Evolutionary conservation across 2,888 invertebrate species (phyloP).

Genomic region (Dendrolimus pini): DNA sequence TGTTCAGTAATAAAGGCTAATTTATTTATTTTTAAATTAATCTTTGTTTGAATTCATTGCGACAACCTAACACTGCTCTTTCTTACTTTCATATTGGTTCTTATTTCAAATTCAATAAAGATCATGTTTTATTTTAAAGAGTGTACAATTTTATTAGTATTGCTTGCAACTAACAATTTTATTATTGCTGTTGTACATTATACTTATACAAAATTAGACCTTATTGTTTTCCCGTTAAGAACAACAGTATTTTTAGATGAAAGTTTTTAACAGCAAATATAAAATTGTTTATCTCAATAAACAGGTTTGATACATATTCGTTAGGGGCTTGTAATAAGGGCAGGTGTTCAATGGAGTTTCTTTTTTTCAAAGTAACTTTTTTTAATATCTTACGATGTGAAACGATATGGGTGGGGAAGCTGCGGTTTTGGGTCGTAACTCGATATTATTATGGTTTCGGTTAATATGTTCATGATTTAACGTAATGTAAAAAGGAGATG

Average conservation of each 20-base stretch:
- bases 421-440: background rate
- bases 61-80: too few species aligned
- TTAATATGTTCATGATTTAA: background rate
- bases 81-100: too few species aligned
- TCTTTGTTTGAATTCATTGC: too few species aligned
- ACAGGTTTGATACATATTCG: constrained; percentile 35
- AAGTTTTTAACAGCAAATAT: background rate
- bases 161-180: too few species aligned
- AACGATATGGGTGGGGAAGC: background rate
- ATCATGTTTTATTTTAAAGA: too few species aligned
- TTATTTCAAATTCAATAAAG: too few species aligned
- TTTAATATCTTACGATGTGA: constrained; percentile 1
- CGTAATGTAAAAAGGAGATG: too few species aligned
- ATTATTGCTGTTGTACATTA: too few species aligned
- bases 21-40: too few species aligned
- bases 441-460: background rate
- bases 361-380: constrained; percentile 15
- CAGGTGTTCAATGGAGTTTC: constrained; percentile 55
- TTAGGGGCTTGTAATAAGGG: constrained; percentile 49
- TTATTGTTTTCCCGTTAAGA: background rate
- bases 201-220: background rate
- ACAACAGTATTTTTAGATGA: background rate
- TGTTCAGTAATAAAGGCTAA: too few species aligned
- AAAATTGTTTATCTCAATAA: constrained; percentile 22
- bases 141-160: too few species aligned